These are phyloP conservation scores for Helicorthomorpha holstii DNA, from an alignment of 1,140 invertebrate genomes.

Conservation along the genomic window DNA sequence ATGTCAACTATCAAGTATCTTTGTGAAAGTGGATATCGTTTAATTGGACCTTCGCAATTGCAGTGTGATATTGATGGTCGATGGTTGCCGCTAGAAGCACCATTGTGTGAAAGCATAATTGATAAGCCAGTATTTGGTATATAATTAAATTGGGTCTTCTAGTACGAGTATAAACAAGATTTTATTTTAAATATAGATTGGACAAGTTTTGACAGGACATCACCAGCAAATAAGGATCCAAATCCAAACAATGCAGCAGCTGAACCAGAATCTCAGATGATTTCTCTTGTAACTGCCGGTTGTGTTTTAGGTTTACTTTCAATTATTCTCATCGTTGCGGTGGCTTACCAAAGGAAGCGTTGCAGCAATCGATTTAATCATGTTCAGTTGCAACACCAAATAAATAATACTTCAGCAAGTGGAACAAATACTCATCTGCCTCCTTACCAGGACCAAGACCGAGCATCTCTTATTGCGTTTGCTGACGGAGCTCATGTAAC, in stretches of 20 bases:
- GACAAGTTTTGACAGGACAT: no score
- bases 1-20: conserved; percentile 25
- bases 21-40: conserved; percentile 26
- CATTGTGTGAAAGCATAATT: neutral
- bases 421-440: no score
- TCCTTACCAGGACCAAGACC: conserved; percentile 19
- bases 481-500: conserved; percentile 27
- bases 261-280: neutral
- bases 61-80: conserved; percentile 27
- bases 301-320: conserved; percentile 24
- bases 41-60: conserved; percentile 23
- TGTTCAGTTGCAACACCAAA: conserved; percentile 11
- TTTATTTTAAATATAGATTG: no score
- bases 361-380: neutral
- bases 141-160: no score
- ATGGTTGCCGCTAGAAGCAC: conserved; percentile 22
- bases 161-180: no score
- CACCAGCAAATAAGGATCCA: no score
- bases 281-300: conserved; percentile 23
- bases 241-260: no score
- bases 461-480: conserved; percentile 30
- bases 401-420: no score
- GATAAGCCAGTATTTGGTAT: neutral
- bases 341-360: conserved; percentile 12
- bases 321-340: conserved; percentile 21